Evolutionary conservation across 2,113 vertebrate species (phyloP).

Genomic region (Damaliscus lunatus): DNA sequence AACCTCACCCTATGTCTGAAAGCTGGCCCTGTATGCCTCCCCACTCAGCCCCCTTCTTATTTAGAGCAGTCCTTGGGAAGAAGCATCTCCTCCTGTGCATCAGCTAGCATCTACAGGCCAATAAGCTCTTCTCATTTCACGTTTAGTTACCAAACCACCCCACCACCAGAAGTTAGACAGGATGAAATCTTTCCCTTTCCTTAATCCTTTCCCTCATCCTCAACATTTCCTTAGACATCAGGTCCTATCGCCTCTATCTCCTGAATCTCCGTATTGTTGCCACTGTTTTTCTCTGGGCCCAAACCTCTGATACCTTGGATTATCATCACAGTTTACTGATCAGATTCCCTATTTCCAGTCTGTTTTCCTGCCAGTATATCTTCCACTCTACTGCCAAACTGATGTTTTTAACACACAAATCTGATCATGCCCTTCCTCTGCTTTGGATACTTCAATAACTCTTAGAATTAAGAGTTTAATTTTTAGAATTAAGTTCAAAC

Average conservation of each 20-base stretch:
- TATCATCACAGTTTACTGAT: not conserved
- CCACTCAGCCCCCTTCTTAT: not conserved
- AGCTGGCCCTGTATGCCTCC: not conserved
- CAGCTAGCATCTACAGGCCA: not conserved
- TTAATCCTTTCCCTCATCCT: not conserved
- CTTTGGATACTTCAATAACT: not conserved
- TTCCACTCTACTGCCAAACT: not conserved
- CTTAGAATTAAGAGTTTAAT: too few relatives aligned
- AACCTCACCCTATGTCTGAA: not conserved
- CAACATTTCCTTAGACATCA: not conserved
- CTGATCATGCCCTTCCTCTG: not conserved
- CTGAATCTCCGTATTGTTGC: not conserved
- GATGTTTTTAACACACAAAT: conserved; percentile 26
- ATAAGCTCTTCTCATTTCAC: not conserved
- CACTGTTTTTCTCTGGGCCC: not conserved
- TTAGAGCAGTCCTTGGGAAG: not conserved
- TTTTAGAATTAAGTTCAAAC: not conserved
- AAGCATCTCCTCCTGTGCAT: not conserved
- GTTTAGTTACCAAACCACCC: not conserved
- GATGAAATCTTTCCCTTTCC: not conserved
- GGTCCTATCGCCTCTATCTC: not conserved
- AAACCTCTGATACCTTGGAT: not conserved
- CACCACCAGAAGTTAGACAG: not conserved
- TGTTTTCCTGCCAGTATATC: not conserved
- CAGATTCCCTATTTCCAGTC: not conserved